These are phyloP conservation scores for Sebastes matsubarae DNA, from an alignment of 2,797 vertebrate species.

Conservation along the genomic window DNA sequence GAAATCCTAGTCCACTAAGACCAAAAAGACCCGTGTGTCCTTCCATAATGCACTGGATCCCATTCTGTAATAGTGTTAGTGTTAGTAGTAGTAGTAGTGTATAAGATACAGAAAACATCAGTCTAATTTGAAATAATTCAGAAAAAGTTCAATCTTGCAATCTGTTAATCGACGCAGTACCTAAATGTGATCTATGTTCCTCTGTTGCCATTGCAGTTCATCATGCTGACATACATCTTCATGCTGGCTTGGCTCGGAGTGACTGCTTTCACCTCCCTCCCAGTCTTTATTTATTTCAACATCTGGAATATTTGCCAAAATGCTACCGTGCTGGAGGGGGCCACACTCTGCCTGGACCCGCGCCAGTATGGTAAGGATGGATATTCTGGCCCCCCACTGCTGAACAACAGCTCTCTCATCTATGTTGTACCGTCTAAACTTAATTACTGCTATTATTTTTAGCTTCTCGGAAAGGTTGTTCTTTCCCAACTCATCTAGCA, in stretches of 20 bases:
- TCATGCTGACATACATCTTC: conserved; percentile 99
- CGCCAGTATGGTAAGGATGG: conserved; percentile 92
- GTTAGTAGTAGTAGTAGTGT: neutral
- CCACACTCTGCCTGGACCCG: conserved; percentile 93
- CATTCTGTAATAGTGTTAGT: neutral
- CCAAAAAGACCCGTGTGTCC: neutral
- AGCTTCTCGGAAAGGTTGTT: neutral
- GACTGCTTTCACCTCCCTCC: conserved; percentile 95
- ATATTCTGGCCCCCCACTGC: neutral
- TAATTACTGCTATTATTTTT: neutral
- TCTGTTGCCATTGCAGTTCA: conserved; percentile 85
- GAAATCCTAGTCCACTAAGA: neutral
- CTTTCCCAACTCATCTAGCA: neutral
- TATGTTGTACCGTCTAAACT: neutral
- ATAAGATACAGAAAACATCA: neutral
- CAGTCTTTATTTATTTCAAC: conserved; percentile 99
- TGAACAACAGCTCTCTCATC: neutral
- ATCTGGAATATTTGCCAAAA: conserved; percentile 99
- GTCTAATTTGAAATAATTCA: neutral
- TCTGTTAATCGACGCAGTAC: neutral
- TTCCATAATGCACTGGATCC: neutral
- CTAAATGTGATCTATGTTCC: neutral
- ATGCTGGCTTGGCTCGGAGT: conserved; percentile 99
- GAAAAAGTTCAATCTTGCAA: neutral
- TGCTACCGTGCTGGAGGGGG: conserved; percentile 87